Evolutionary conservation across 2,797 vertebrate genomes (phyloP).

Genomic region (Rhadinocentrus ornatus): DNA sequence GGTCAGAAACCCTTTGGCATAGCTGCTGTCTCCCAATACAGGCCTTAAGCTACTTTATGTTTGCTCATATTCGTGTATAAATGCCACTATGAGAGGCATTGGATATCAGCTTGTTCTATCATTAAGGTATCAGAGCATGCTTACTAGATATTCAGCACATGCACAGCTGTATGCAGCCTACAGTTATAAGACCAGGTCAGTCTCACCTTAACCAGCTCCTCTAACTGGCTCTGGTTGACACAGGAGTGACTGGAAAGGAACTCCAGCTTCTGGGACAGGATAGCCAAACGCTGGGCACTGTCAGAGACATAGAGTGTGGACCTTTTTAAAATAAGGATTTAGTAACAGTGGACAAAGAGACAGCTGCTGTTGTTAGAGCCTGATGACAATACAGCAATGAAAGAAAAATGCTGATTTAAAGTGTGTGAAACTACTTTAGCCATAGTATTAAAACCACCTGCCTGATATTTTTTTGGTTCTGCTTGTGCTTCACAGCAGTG

Average conservation of each 20-base stretch:
- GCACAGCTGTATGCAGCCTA: neutral
- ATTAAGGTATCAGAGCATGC: neutral
- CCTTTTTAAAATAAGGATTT: neutral
- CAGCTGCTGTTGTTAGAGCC: neutral
- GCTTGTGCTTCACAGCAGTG: neutral
- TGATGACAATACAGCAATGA: neutral
- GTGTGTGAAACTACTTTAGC: neutral
- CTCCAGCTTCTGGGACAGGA: conserved; percentile 92
- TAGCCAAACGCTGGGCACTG: conserved; percentile 89
- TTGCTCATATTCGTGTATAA: neutral
- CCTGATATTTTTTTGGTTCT: neutral
- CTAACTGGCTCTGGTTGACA: conserved; percentile 92
- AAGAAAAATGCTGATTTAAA: no score
- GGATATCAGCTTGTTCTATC: neutral
- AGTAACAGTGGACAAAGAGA: neutral
- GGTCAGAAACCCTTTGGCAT: neutral
- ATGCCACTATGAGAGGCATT: no score
- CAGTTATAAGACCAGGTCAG: neutral
- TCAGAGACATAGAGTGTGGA: neutral
- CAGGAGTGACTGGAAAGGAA: conserved; percentile 92
- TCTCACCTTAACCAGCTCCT: conserved; percentile 94
- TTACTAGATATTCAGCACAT: neutral
- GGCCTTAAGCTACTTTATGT: neutral
- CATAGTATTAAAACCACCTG: neutral
- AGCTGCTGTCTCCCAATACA: neutral